These are phyloP conservation scores for Tribolium freemani DNA, from an alignment of 2,888 invertebrate genomes.

Conservation along the genomic window DNA sequence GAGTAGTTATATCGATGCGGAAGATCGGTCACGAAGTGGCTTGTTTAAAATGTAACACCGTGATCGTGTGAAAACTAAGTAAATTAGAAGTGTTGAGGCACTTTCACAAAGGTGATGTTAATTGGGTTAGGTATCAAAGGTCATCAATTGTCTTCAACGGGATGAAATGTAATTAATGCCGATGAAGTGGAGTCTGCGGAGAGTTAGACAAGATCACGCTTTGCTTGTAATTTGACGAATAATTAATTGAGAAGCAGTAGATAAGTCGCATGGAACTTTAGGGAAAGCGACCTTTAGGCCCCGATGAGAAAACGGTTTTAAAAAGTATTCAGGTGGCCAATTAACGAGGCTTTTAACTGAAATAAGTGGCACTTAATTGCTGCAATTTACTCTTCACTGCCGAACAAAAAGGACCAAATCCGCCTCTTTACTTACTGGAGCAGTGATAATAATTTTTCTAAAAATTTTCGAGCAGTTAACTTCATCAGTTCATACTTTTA, in stretches of 20 bases:
- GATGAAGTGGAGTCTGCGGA: background rate
- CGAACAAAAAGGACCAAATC: no score
- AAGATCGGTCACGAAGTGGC: slow-evolving; percentile 35
- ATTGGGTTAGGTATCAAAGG: slow-evolving; percentile 32
- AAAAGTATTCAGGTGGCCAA: no score
- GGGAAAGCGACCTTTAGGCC: background rate
- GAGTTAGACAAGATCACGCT: background rate
- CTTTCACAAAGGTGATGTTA: slow-evolving; percentile 35
- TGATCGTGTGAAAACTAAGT: slow-evolving; percentile 39
- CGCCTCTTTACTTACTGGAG: no score
- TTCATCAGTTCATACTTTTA: no score
- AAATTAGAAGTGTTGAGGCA: slow-evolving; percentile 34
- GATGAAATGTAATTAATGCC: slow-evolving; percentile 21
- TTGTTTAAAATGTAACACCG: slow-evolving; percentile 43
- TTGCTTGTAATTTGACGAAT: slow-evolving; percentile 3
- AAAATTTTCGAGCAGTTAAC: no score
- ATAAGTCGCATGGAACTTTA: background rate
- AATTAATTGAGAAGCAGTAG: background rate
- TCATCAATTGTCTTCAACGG: slow-evolving; percentile 29
- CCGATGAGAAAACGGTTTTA: no score
- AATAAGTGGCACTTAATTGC: no score
- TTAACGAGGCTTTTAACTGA: no score
- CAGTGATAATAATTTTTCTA: no score
- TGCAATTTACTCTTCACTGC: no score
- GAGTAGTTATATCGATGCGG: slow-evolving; percentile 3